Evolutionary conservation across 2,113 vertebrate species (phyloP), one percentile per base, ranked within the genome.

Genomic region (Ceyx cyanopectus): DNA sequence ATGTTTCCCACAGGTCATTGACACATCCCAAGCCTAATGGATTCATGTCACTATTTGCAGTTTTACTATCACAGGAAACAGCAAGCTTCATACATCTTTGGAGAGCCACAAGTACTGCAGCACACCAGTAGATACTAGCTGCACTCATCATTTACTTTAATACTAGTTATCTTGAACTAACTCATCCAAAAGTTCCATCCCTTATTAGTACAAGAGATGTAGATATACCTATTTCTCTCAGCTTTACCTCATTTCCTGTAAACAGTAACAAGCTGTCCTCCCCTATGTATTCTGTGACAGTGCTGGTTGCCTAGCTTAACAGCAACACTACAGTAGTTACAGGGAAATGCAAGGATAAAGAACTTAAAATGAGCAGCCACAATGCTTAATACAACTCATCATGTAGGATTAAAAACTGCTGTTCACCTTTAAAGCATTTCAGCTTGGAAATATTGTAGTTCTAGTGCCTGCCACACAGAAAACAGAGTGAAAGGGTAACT

Each of bases 41-140:
- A 93, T 94, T 96, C 91, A 87, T 73, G 80, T 88, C 93, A 92
- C 85, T 96, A 81, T 87, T 95, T 87, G 62, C 46, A 78, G 88
- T 84, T 96, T 96, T 81, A 94, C 76, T 91, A 12, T 11, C 84
- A 86, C 45, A 90, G 54, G 53, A 78, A 92, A 72, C 26, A 70
- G 43, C 69, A 93, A 84, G 73, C 69, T 91, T 77, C 21, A 10
- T 24, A 54, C 20, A 81, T 6, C 65, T 75, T 87, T 30, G 41
- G 78, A 91, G 70, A 73, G 45, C 45, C 81, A 68, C 70, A 68
- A 75, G 78, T 54, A 89, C 26, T 30, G 61, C 81, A 81, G 57
- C 45, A 76, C 32, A 41, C 66, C 87, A 89, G 81, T 6, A 90
- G 34, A 57, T 70, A 68, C 8, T 43, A 89, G 75, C 61, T 79